phyloP scores from a whole-genome alignment of 2,113 vertebrate species.

The Microtus richardsoni region DNA sequence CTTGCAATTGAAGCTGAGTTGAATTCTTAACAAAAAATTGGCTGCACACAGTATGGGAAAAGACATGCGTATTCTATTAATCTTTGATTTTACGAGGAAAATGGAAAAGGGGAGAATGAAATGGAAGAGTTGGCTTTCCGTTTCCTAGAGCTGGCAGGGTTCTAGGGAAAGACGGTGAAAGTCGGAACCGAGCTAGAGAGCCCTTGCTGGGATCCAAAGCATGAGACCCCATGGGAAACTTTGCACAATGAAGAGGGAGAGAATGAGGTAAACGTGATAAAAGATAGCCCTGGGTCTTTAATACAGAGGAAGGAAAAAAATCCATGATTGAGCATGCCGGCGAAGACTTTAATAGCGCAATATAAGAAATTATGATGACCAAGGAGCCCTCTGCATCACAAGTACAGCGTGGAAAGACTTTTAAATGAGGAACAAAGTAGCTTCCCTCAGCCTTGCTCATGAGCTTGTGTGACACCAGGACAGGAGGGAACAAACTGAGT shows the following conservation, averaged over 20 bases:
- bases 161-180: neutral
- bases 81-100: neutral
- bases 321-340: too few species aligned
- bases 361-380: neutral
- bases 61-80: neutral
- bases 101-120: neutral
- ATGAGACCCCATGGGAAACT: neutral
- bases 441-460: neutral
- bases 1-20: neutral
- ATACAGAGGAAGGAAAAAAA: neutral
- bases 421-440: neutral
- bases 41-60: too few species aligned
- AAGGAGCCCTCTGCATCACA: neutral
- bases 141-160: neutral
- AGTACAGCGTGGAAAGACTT: neutral
- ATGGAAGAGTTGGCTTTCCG: neutral
- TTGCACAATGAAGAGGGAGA: neutral
- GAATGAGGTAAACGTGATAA: neutral
- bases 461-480: neutral
- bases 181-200: neutral
- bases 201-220: neutral
- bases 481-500: neutral
- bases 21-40: neutral
- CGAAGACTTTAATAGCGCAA: too few species aligned
- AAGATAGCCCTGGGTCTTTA: neutral